Percentiles rank a stretch among this genome's conserved stretches.
phyloP scores from a whole-genome alignment of 2,888 invertebrate genomes.

The Halictus ligatus region DNA sequence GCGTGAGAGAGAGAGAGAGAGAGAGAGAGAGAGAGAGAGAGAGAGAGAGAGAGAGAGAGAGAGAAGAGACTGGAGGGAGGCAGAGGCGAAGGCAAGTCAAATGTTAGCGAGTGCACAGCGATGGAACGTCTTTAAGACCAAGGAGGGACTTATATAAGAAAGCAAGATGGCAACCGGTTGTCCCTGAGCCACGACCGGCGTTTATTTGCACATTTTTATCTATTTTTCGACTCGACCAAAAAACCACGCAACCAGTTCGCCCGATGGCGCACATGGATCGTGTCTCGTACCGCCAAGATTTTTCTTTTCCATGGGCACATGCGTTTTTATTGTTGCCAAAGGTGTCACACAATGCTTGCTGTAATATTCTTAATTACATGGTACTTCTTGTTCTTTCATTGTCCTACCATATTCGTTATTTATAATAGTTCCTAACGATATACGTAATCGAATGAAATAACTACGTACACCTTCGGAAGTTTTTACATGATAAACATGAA shows the following conservation, averaged over 20 bases:
- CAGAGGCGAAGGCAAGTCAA: conserved; percentile 71
- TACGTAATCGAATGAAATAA: background rate
- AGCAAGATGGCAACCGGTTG: conserved; percentile 84
- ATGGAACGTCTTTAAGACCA: conserved; percentile 77
- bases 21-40: conserved; percentile 22
- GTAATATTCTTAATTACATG: conserved; percentile 38
- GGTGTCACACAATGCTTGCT: conserved; percentile 30
- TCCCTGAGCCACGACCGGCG: conserved; percentile 82
- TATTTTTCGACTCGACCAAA: conserved; percentile 80
- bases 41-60: conserved; percentile 40
- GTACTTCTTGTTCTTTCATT: background rate
- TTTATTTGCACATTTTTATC: conserved; percentile 84
- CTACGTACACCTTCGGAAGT: background rate
- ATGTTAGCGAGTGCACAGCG: conserved; percentile 75
- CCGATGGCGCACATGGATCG: conserved; percentile 67
- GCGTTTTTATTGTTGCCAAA: conserved; percentile 51
- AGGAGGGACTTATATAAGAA: conserved; percentile 83
- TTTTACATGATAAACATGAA: background rate
- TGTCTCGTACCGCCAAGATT: conserved; percentile 57
- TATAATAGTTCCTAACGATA: background rate
- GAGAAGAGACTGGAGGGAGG: conserved; percentile 36
- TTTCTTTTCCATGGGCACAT: conserved; percentile 59
- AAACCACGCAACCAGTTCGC: conserved; percentile 72
- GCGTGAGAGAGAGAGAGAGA: conserved; percentile 20
- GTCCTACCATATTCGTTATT: background rate